phyloP scores from a whole-genome alignment of 2,888 invertebrate species.

The Cinara cedri region DNA sequence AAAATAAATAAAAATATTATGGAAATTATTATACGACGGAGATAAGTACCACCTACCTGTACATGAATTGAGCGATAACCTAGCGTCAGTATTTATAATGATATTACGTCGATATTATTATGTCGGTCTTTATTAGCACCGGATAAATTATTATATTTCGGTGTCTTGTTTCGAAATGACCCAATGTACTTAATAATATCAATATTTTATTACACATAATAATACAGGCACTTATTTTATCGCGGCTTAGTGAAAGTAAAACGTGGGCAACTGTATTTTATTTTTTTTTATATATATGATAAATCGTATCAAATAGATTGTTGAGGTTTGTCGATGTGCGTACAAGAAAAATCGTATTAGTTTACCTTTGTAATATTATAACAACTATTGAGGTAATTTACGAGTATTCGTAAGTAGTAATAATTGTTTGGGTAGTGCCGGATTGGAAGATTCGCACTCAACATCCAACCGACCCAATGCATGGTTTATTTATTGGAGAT shows the following conservation, averaged over 20 bases:
- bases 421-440: no score
- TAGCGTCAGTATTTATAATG: not conserved
- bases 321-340: not conserved
- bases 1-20: not conserved
- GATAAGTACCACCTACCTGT: no score
- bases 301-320: not conserved
- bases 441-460: no score
- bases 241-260: conserved; percentile 7
- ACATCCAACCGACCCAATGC: no score
- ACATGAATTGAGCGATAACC: no score
- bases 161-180: conserved; percentile 7
- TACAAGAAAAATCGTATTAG: not conserved
- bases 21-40: not conserved
- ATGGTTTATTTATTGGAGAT: no score
- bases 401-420: no score
- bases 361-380: not conserved
- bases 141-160: not conserved
- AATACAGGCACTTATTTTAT: not conserved
- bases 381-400: no score
- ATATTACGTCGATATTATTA: not conserved
- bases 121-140: not conserved
- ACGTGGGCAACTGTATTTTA: not conserved
- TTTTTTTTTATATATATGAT: not conserved
- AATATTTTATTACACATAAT: conserved; percentile 6
- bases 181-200: not conserved